These are phyloP conservation scores for Xiphophorus couchianus DNA, from an alignment of 2,113 vertebrate species.

Conservation along the genomic window DNA sequence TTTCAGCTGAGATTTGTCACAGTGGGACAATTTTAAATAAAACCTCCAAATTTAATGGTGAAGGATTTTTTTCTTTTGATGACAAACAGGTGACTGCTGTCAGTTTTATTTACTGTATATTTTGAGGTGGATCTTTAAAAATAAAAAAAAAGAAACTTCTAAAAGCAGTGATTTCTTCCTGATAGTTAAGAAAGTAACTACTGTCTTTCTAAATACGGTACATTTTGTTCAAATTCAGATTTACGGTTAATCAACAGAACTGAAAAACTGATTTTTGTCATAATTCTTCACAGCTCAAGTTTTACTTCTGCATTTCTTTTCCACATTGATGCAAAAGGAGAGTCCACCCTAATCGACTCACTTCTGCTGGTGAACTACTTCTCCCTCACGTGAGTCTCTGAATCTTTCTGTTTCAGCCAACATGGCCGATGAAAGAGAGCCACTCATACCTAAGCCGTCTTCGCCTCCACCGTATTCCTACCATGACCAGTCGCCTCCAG, in stretches of 20 bases:
- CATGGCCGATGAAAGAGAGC: constrained; percentile 48
- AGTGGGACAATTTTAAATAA: neutral
- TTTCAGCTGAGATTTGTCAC: neutral
- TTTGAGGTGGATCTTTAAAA: neutral
- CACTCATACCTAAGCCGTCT: neutral
- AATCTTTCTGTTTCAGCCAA: constrained; percentile 30
- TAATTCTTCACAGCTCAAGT: neutral
- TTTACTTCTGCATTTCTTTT: constrained; percentile 25
- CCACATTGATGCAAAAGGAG: neutral
- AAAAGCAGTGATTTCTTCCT: neutral
- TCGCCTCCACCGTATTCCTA: constrained; percentile 22
- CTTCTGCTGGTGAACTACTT: neutral
- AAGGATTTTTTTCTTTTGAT: too few species aligned
- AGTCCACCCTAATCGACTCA: neutral
- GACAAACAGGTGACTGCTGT: neutral
- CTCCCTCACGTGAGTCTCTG: neutral
- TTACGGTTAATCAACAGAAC: neutral
- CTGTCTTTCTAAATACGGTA: neutral
- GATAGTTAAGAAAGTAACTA: neutral
- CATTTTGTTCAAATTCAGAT: neutral
- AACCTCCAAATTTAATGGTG: neutral
- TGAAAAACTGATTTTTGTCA: neutral
- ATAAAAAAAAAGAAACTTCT: too few species aligned
- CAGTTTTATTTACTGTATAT: neutral
- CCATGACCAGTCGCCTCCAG: constrained; percentile 31